These are phyloP conservation scores for Chelon labrosus DNA, from an alignment of 2,797 vertebrate species.

Conservation along the genomic window DNA sequence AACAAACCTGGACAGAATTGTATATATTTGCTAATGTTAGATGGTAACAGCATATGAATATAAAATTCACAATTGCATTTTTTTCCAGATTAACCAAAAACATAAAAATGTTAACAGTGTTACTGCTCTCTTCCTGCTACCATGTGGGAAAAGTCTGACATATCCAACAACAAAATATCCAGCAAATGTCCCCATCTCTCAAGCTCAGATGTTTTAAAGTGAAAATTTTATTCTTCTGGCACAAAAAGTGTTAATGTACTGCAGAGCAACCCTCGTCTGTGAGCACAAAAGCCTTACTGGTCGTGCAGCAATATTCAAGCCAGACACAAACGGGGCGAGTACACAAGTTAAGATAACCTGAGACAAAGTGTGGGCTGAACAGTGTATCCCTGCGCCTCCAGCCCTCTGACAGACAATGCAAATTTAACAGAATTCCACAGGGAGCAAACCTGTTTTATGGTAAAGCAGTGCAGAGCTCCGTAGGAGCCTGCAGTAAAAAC, in stretches of 20 bases:
- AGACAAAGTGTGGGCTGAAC: slow-evolving; percentile 68
- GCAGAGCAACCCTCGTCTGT: slow-evolving; percentile 34
- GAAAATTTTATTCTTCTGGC: slow-evolving; percentile 20
- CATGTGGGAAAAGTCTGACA: neutral
- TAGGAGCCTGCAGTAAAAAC: slow-evolving; percentile 18
- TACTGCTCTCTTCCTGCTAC: neutral
- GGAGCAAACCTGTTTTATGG: slow-evolving; percentile 37
- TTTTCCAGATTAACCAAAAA: neutral
- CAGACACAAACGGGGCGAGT: slow-evolving; percentile 53
- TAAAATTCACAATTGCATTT: neutral
- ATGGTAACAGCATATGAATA: neutral
- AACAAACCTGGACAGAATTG: neutral
- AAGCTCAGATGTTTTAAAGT: slow-evolving; percentile 21
- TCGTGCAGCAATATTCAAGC: slow-evolving; percentile 40
- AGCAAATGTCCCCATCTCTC: slow-evolving; percentile 15
- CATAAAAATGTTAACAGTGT: neutral
- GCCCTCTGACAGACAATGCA: slow-evolving; percentile 54
- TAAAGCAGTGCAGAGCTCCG: slow-evolving; percentile 23
- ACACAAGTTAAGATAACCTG: slow-evolving; percentile 63
- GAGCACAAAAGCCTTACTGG: slow-evolving; percentile 34
- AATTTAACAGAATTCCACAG: slow-evolving; percentile 42
- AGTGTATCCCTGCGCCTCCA: slow-evolving; percentile 61
- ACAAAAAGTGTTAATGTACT: slow-evolving; percentile 42
- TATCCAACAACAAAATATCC: neutral
- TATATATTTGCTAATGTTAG: slow-evolving; percentile 5